Percentiles rank a stretch among this genome's conserved stretches.
Evolutionary conservation across 2,888 invertebrate species (phyloP).

Genomic region (Drosophila gaucha): DNA sequence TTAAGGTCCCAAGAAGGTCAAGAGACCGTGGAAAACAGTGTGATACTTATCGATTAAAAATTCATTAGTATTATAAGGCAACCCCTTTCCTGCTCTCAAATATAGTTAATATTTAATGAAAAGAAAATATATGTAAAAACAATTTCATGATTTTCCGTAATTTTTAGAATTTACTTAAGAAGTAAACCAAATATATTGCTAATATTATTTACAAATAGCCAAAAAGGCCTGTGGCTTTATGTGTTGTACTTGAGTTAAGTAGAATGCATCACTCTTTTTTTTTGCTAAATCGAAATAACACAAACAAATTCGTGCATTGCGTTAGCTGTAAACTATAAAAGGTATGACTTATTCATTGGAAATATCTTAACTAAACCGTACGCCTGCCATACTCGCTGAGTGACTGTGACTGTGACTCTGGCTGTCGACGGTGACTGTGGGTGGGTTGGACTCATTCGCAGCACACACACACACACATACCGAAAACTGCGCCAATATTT

Average conservation of each 20-base stretch:
- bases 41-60: no score
- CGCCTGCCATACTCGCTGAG: neutral
- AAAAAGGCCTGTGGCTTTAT: slow-evolving; percentile 7
- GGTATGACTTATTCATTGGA: slow-evolving; percentile 36
- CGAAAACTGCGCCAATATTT: slow-evolving; percentile 69
- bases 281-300: slow-evolving; percentile 4
- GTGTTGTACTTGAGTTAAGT: no score
- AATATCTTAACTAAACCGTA: slow-evolving; percentile 6
- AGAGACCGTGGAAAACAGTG: no score
- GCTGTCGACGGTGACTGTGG: slow-evolving; percentile 37
- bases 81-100: no score
- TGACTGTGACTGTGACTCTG: neutral
- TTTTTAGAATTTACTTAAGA: neutral
- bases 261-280: slow-evolving; percentile 25
- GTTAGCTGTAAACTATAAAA: slow-evolving; percentile 36
- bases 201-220: neutral
- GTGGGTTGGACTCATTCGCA: slow-evolving; percentile 28
- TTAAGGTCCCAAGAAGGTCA: no score
- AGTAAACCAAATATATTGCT: neutral
- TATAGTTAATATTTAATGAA: no score
- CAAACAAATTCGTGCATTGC: slow-evolving; percentile 23
- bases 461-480: neutral
- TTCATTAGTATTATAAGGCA: no score
- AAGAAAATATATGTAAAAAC: no score
- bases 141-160: neutral